Base-by-base conservation (phyloP, 2,888 invertebrate genomes). In the Habrosyne pyritoides region DNA sequence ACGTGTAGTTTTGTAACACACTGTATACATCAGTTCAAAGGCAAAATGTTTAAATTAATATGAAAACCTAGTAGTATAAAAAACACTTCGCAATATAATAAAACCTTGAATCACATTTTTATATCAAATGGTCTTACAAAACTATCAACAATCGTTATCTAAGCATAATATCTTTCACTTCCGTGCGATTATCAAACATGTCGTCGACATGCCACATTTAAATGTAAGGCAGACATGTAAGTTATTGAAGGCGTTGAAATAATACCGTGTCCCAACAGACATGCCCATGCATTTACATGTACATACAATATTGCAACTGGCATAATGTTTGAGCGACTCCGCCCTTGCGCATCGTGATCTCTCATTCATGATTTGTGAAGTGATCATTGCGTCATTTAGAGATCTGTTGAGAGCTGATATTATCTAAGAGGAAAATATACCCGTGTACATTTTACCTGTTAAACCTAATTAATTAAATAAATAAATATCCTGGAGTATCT, bases 161-260 rank as follows among this genome's bases (percentile, higher is more conserved):
- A 71, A 76, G 66, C 63, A n/a, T 48, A 63, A 66, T 53, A 55
- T 76, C 70, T 77, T 73, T 73, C 71, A 71, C 77, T 76, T 77
- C 75, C 72, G 66, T 53, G 54, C 64, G 51, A 53, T 61, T 63
- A 65, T 64, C 53, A 52, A 54, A 52, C 56, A 52, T 63, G 58
- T 59, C 66, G 33, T 14, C 4, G n/a, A 52, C 52, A 36, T 18
- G 30, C 24, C 21, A 10, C 54, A 63, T 72, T 67, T 57, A 63
- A 60, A 72, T 65, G 55, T 61, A 59, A 61, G 52, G 57, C 53
- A 51, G 10, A 57, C 53, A 58, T 54, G 64, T 57, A 52, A 61
- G 59, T 59, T 59, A 55, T 57, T 54, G 64, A 51, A 59, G 62
- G 61, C 54, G 66, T 60, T 49, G 53, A 55, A 59, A 56, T 60